Conservation (phyloP, 2,797 vertebrate genomes). For the Neostethus bicornis region DNA sequence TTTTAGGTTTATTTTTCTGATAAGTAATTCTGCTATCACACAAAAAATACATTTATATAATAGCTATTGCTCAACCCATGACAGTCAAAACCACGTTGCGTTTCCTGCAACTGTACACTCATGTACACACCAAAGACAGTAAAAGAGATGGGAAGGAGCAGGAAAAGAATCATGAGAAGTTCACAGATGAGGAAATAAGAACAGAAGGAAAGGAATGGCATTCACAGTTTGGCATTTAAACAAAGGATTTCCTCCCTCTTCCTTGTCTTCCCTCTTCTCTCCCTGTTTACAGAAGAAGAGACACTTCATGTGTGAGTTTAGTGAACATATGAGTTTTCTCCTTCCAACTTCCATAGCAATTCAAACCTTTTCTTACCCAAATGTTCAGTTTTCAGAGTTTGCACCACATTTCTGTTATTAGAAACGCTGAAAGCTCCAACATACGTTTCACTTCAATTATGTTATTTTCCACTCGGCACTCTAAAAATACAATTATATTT, state of each 20-base stretch:
- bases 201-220: slow-evolving; percentile 58
- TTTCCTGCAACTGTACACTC: slow-evolving; percentile 21
- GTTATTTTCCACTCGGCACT: neutral
- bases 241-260: slow-evolving; percentile 73
- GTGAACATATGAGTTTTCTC: neutral
- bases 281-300: slow-evolving; percentile 64
- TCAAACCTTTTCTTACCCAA: neutral
- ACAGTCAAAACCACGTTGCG: no score
- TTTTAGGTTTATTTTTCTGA: no score
- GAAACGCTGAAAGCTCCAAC: neutral
- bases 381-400: slow-evolving; percentile 2
- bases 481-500: slow-evolving; percentile 3
- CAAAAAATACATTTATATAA: no score
- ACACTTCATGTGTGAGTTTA: slow-evolving; percentile 40
- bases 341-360: no score
- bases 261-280: slow-evolving; percentile 63
- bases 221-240: slow-evolving; percentile 64
- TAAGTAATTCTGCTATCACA: no score
- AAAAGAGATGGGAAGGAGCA: slow-evolving; percentile 47
- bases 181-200: slow-evolving; percentile 66
- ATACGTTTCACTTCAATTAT: neutral
- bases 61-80: no score
- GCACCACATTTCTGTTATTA: neutral
- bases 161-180: slow-evolving; percentile 43
- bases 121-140: slow-evolving; percentile 22